A percentile compares a stretch with the other conserved stretches of the same genome.
Conservation (phyloP, 1,140 invertebrate genomes). For the Campoletis sonorensis region DNA sequence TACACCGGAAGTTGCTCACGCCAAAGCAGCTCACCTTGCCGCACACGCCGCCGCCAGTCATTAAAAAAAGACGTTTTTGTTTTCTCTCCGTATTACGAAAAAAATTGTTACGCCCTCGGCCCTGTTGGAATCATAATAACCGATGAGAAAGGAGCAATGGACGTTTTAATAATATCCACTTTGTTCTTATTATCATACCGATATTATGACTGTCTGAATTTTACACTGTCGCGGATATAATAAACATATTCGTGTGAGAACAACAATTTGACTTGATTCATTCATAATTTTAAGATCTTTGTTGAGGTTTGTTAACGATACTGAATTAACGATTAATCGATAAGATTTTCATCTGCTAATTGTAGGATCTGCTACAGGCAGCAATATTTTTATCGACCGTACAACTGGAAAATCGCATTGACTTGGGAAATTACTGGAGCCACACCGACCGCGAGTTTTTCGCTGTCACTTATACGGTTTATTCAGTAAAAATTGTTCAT, state of each 20-base stretch:
- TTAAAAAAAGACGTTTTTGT: conserved; percentile 5
- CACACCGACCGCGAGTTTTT: no score
- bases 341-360: no score
- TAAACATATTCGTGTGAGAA: conserved; percentile 17
- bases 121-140: conserved; percentile 29
- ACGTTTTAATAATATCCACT: neutral
- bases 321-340: no score
- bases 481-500: no score
- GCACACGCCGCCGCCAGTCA: conserved; percentile 72
- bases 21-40: conserved; percentile 78
- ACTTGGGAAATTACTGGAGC: no score
- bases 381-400: no score
- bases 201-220: conserved; percentile 39
- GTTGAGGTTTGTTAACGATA: no score
- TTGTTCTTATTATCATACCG: conserved; percentile 24
- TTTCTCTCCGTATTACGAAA: conserved; percentile 8
- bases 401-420: no score
- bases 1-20: conserved; percentile 79
- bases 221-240: conserved; percentile 15
- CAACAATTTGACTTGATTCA: neutral
- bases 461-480: no score
- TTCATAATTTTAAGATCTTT: no score
- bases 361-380: no score
- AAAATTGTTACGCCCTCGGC: conserved; percentile 35
- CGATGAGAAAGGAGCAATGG: conserved; percentile 25